Evolutionary conservation across 2,113 vertebrate species (phyloP).

Genomic region (Oncorhynchus clarkii): DNA sequence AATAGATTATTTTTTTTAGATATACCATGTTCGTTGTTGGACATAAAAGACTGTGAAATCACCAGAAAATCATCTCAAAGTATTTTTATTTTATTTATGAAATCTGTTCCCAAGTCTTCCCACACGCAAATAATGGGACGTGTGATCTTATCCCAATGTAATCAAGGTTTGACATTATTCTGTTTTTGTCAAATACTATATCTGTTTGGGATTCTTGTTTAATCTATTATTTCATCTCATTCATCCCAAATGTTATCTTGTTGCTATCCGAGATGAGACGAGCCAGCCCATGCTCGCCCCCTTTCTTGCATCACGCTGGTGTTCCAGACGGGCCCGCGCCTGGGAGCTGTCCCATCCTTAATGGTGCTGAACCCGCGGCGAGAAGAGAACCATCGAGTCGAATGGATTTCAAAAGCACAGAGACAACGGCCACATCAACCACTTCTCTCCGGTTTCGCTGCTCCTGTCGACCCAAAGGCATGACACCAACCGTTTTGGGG

Average conservation of each 20-base stretch:
- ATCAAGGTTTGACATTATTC: too few relatives aligned
- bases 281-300: neutral
- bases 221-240: too few relatives aligned
- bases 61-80: too few relatives aligned
- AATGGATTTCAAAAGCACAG: slow-evolving; percentile 1
- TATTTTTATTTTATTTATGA: too few relatives aligned
- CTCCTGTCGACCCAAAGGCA: neutral
- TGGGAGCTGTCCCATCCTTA: slow-evolving; percentile 58
- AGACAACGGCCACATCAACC: neutral
- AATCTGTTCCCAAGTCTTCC: too few relatives aligned
- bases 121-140: too few relatives aligned
- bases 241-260: neutral
- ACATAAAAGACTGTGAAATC: too few relatives aligned
- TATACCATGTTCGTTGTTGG: too few relatives aligned
- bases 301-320: neutral
- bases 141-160: too few relatives aligned
- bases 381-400: neutral
- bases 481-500: neutral
- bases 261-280: neutral
- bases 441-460: neutral
- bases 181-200: too few relatives aligned
- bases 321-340: slow-evolving; percentile 37
- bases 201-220: too few relatives aligned
- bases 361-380: slow-evolving; percentile 57
- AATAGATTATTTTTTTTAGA: too few relatives aligned